phyloP scores from a whole-genome alignment of 1,140 invertebrate species.

The Apolygus lucorum region DNA sequence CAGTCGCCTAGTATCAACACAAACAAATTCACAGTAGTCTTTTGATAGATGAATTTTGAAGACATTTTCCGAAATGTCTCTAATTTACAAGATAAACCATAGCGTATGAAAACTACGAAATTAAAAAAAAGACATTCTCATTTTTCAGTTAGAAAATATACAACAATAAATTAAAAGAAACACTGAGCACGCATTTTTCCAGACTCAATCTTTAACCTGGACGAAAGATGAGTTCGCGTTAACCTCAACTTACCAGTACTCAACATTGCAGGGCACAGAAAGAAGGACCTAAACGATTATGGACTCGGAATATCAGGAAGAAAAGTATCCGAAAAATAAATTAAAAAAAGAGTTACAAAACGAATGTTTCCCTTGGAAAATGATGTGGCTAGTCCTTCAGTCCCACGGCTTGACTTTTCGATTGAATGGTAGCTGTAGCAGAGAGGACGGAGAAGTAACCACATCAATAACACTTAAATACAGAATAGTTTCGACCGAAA shows the following conservation, averaged over 20 bases:
- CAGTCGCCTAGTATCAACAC: neutral
- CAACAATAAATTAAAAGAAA: neutral
- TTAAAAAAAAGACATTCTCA: neutral
- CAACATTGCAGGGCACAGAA: no score
- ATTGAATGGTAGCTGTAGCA: neutral
- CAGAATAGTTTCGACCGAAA: neutral
- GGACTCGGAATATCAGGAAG: no score
- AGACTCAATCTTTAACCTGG: neutral
- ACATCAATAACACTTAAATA: conserved; percentile 25
- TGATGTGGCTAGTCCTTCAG: conserved; percentile 32
- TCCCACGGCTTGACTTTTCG: conserved; percentile 21
- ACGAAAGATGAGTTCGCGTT: no score
- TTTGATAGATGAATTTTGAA: neutral
- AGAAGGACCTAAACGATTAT: no score
- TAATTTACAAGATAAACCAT: neutral
- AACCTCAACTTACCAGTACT: no score
- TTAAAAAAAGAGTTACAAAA: neutral
- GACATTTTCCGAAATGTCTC: neutral
- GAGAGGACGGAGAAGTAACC: conserved; percentile 32
- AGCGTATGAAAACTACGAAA: neutral
- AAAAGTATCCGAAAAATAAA: neutral
- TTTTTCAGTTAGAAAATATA: neutral
- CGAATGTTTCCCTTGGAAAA: neutral
- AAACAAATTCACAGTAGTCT: neutral
- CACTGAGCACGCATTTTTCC: neutral